phyloP scores from a whole-genome alignment of 2,888 invertebrate genomes.

The Neria commutata region DNA sequence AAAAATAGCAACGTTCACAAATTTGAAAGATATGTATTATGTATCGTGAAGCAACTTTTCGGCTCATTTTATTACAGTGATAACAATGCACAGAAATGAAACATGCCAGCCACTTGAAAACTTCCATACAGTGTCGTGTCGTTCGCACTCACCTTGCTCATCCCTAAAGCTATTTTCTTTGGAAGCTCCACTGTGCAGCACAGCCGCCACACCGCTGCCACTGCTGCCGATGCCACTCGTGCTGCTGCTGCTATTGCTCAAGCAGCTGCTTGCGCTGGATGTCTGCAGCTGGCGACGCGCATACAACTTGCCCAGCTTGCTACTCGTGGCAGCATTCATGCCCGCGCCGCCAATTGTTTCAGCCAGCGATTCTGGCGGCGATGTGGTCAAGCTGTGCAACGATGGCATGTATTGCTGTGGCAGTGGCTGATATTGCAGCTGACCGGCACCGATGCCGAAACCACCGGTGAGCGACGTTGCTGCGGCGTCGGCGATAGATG shows the following conservation, averaged over 20 bases:
- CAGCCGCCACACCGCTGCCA: slow-evolving; percentile 3
- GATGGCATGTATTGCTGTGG: slow-evolving; percentile 37
- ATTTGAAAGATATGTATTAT: too few relatives aligned
- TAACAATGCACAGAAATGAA: too few relatives aligned
- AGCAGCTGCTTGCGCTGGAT: slow-evolving; percentile 27
- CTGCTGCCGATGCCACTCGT: slow-evolving; percentile 28
- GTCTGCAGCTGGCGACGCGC: slow-evolving; percentile 40
- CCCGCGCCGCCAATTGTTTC: slow-evolving; percentile 11
- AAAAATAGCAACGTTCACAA: too few relatives aligned
- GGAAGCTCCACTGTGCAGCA: slow-evolving; percentile 12
- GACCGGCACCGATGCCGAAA: slow-evolving; percentile 39
- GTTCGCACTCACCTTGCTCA: slow-evolving; percentile 42
- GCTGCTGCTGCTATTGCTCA: slow-evolving; percentile 32
- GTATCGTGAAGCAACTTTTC: too few relatives aligned
- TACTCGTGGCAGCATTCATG: slow-evolving; percentile 22
- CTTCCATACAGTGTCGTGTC: too few relatives aligned
- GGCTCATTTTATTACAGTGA: too few relatives aligned
- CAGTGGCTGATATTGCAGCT: slow-evolving; percentile 52
- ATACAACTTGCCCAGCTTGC: slow-evolving; percentile 43
- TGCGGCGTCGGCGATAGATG: slow-evolving; percentile 14
- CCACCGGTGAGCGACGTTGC: slow-evolving; percentile 36
- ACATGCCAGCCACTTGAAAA: too few relatives aligned
- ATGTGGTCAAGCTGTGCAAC: slow-evolving; percentile 32
- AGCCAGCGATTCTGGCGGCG: slow-evolving; percentile 32
- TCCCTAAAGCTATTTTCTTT: slow-evolving; percentile 38